phyloP scores from a whole-genome alignment of 2,113 vertebrate species.

The Nannospalax galili region DNA sequence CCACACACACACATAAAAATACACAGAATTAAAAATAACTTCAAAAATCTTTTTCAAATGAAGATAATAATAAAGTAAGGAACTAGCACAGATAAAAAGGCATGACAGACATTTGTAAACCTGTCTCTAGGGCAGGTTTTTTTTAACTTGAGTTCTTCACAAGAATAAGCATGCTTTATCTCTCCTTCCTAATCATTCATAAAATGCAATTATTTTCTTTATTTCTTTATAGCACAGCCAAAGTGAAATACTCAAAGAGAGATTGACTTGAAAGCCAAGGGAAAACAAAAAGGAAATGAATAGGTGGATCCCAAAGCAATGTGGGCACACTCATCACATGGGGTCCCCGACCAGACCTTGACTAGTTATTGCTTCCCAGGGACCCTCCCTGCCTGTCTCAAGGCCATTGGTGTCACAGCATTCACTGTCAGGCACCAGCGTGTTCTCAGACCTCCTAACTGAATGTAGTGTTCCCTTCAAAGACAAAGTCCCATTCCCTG shows the following conservation, averaged over 20 bases:
- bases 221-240: not conserved
- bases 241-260: conserved; percentile 42
- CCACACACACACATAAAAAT: not conserved
- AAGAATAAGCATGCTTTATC: not conserved
- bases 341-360: not conserved
- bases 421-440: not conserved
- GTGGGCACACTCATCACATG: not conserved
- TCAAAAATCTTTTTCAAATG: no score
- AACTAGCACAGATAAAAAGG: not conserved
- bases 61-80: not conserved
- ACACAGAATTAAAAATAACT: no score
- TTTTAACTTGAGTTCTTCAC: not conserved
- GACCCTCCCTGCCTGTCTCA: not conserved
- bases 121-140: not conserved
- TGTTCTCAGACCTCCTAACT: not conserved
- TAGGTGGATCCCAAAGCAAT: not conserved
- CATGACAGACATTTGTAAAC: fast-evolving
- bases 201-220: not conserved
- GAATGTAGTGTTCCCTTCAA: conserved; percentile 9
- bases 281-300: conserved; percentile 33
- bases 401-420: not conserved
- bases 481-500: not conserved
- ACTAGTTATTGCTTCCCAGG: not conserved
- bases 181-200: not conserved
- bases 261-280: not conserved